Conservation (phyloP, 2,888 invertebrate species). For the Tuta absoluta region DNA sequence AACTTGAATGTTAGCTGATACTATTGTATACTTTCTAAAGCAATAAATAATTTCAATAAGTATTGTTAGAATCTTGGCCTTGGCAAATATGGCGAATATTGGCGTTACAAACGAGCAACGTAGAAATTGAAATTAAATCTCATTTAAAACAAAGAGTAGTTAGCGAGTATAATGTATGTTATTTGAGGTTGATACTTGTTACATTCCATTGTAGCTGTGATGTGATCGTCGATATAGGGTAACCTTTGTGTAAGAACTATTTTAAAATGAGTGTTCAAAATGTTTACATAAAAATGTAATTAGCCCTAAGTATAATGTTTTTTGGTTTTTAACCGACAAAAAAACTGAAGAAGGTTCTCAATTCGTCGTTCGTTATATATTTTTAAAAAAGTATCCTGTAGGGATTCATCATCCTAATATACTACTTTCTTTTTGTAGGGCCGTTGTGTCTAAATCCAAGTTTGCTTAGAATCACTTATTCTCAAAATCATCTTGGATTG, state of each 20-base stretch:
- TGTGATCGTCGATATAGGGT: background rate
- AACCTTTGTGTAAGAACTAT: background rate
- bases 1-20: background rate
- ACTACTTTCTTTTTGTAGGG: too few relatives aligned
- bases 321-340: too few relatives aligned
- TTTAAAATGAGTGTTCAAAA: constrained; percentile 11
- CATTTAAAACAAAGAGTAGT: constrained; percentile 8
- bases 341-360: too few relatives aligned
- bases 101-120: background rate
- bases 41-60: background rate
- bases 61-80: background rate
- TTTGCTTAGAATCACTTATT: too few relatives aligned
- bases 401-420: too few relatives aligned
- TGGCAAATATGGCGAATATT: background rate
- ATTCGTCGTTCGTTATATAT: too few relatives aligned
- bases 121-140: background rate
- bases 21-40: background rate
- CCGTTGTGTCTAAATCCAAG: too few relatives aligned
- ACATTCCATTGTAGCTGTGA: constrained; percentile 24
- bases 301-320: background rate
- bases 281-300: background rate
- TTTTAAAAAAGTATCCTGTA: too few relatives aligned
- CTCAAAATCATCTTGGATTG: too few relatives aligned
- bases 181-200: background rate
- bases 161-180: background rate